Base-by-base conservation (phyloP, 2,888 invertebrate genomes). In the Phania funesta region DNA sequence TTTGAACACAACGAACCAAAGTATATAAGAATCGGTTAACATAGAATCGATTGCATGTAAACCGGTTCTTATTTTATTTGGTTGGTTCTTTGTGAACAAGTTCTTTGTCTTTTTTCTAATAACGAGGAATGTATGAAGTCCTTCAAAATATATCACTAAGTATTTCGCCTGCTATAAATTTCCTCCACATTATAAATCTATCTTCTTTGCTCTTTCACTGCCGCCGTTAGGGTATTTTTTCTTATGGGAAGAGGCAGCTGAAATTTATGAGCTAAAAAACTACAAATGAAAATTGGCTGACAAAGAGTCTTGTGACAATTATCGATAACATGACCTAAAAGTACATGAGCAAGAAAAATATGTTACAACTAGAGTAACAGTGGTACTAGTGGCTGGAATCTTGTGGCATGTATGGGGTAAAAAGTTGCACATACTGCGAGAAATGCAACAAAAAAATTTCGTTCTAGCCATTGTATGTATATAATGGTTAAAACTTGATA, bases 281-380 rank as follows among this genome's bases (percentile, higher is more conserved):
- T 65, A 71, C 71, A 75, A 64, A 65, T 65, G 74, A 78, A 79
- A 82, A 78, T 82, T 82, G 75, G 75, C 78, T 82, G 82, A 82
- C 82, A 82, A 74, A 70, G 70, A 75, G 75, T 82, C 80, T 83
- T 78, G 64, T 78, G 78, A 79, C 82, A 82, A 78, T 79, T 82
- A 82, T 82, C 78, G 78, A 78, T 75, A 82, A 79, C 78, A 79
- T 79, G 82, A 82, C 82, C 78, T 58, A 62, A 75, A 78, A 78
- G 73, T 82, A 67, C 26, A 78, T 58, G 41, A 56, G 50, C 64
- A 50, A 58, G 56, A 20, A 65, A 56, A 65, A 79, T 60, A 67
- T 64, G 68, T 50, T 46, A 32, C 70, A 64, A 58, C 50, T 18
- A 60, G 38, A 58, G 52, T 67, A 52, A 22, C 52, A 35, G 8